Base-by-base conservation (phyloP, 1,140 invertebrate genomes). In the Drosophila parvula region DNA sequence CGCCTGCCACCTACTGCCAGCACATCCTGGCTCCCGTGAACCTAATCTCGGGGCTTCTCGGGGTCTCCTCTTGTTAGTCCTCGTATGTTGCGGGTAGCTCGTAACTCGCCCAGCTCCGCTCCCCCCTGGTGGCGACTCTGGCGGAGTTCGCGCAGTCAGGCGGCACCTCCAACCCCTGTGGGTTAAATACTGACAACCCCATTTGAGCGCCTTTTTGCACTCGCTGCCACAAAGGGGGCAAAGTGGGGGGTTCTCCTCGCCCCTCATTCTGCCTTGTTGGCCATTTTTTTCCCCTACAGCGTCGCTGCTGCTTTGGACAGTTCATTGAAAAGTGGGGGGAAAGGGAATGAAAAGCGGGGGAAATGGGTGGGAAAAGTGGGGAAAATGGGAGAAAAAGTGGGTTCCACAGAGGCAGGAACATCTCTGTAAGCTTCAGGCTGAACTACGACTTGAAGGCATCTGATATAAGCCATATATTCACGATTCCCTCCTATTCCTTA, bases 171-270 rank as follows among this genome's bases (percentile, higher is more conserved):
- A 91, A 77, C 90, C 90, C 90, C 91, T 89, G 85, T 91, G 90
- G 90, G 90, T 91, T 91, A 91, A 91, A 91, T 90, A 91, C 82
- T 91, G 90, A 91, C 90, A 91, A 91, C 90, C 90, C 90, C 83
- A 91, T 91, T 91, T 91, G 90, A 91, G 89, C 85, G 90, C 83
- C 90, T 91, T 89, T 89, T 89, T 89, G 83, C 83, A 83, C 83
- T 77, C 79, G 65, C 70, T 86, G 77, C 80, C 84, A 78, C 84
- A 75, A 38, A 18, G 51, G 32, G 51, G 51, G 32, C 32, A 53
- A 22, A 22, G 9, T 3, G 16, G 50, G 75, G 79, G 62, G 73
- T 73, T 68, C 70, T 73, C 68, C 69, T 60, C 69, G 68, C 64
- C 62, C 68, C 84, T 59, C 62, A 45, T 27, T 36, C 57, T 28